phyloP scores from a whole-genome alignment of 2,888 invertebrate species.

The Halictus ligatus region DNA sequence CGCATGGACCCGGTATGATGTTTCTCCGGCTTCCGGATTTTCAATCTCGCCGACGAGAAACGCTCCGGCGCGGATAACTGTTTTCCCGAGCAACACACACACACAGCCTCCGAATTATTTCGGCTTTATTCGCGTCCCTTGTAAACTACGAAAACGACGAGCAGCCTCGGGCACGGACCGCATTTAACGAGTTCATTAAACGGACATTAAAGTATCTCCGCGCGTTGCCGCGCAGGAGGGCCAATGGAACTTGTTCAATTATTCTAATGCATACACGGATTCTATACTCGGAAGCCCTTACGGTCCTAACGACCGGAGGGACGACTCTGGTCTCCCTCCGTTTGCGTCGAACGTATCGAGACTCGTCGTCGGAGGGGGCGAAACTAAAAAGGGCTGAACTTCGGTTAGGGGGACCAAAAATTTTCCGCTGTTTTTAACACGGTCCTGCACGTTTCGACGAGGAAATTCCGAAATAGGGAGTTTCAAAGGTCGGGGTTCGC shows the following conservation, averaged over 20 bases:
- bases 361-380: background rate
- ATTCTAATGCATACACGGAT: background rate
- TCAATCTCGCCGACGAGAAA: background rate
- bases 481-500: no score
- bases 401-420: no score
- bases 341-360: background rate
- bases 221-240: background rate
- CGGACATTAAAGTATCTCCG: slow-evolving; percentile 51
- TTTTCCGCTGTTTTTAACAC: no score
- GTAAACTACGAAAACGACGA: background rate
- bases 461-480: no score
- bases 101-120: background rate
- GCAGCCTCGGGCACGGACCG: background rate
- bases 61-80: no score
- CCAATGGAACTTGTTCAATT: slow-evolving; percentile 51
- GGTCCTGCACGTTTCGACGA: no score
- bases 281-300: background rate
- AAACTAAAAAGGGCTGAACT: no score
- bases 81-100: background rate
- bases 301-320: background rate
- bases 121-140: background rate
- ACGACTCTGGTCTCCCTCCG: background rate
- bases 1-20: background rate
- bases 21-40: background rate
- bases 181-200: slow-evolving; percentile 56